Conservation (phyloP, 2,797 vertebrate genomes). For the Varecia variegata region DNA sequence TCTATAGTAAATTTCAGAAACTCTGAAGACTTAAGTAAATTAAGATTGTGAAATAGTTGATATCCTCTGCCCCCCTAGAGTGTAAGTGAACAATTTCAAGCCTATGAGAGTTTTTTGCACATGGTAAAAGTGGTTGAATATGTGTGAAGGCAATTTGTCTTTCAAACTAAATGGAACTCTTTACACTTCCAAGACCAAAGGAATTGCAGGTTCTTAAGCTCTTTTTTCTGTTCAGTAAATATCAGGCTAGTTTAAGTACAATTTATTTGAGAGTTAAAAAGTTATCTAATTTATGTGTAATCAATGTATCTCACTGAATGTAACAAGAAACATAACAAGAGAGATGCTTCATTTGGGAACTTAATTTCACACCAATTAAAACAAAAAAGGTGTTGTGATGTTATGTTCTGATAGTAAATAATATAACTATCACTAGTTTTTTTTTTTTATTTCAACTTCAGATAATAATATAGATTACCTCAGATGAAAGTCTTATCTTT, state of each 20-base stretch:
- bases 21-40: not conserved
- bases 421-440: slow-evolving; percentile 2
- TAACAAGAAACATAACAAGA: not conserved
- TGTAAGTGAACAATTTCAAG: not conserved
- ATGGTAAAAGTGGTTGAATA: not conserved
- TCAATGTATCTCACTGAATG: not conserved
- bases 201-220: not conserved
- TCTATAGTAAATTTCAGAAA: not conserved
- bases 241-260: not conserved
- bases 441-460: slow-evolving; percentile 68
- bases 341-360: not conserved
- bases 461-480: slow-evolving; percentile 61
- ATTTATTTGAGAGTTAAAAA: not conserved
- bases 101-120: not conserved
- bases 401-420: slow-evolving; percentile 34
- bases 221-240: not conserved
- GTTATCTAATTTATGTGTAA: not conserved
- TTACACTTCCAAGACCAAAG: not conserved
- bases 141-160: not conserved
- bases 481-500: slow-evolving; percentile 64
- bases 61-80: not conserved
- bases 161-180: not conserved
- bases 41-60: not conserved
- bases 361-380: slow-evolving; percentile 35
- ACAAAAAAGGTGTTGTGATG: not conserved